phyloP scores from a whole-genome alignment of 92 coral and sea anemone genomes.

The Phenganax stokvisi region DNA sequence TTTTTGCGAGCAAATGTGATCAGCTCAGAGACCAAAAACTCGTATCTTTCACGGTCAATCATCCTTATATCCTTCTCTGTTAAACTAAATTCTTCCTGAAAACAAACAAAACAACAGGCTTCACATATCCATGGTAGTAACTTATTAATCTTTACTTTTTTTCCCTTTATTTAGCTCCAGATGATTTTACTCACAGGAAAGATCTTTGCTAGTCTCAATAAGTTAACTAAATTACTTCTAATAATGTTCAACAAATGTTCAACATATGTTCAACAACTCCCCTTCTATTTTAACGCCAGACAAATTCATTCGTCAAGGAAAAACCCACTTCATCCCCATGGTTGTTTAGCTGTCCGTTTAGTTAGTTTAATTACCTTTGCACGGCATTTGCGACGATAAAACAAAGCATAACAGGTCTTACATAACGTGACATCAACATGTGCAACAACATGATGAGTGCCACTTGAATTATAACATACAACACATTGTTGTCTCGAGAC shows the following conservation, averaged over 20 bases:
- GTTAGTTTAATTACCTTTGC: constrained; percentile 72
- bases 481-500: constrained; percentile 90
- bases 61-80: constrained; percentile 86
- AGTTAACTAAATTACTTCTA: no score
- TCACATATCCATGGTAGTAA: no score
- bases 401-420: constrained; percentile 95
- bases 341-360: no score
- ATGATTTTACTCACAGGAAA: no score
- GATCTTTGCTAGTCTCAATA: no score
- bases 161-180: no score
- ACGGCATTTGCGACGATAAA: constrained; percentile 98
- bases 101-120: neutral
- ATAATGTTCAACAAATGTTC: no score
- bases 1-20: constrained; percentile 84
- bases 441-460: constrained; percentile 76
- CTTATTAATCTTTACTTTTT: no score
- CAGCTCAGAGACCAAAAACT: constrained; percentile 84
- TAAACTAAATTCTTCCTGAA: constrained; percentile 88
- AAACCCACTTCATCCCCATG: no score
- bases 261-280: no score
- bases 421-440: constrained; percentile 95
- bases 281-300: no score
- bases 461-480: constrained; percentile 80
- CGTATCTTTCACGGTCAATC: constrained; percentile 81
- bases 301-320: no score